These are phyloP conservation scores for Drosophila barbarae DNA, from an alignment of 2,888 invertebrate species.

Conservation along the genomic window DNA sequence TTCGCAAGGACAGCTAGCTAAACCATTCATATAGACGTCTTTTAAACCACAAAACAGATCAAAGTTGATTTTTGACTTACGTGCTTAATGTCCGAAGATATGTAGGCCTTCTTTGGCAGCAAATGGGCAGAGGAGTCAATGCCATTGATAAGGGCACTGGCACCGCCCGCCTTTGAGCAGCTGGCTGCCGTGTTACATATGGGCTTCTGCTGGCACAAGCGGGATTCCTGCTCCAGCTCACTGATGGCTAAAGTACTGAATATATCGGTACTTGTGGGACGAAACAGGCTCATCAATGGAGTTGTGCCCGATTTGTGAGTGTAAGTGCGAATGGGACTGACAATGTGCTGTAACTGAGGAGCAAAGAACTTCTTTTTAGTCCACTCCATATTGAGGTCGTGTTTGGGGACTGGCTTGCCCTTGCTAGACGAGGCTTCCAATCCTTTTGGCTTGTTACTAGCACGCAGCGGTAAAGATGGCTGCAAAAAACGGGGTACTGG, in stretches of 20 bases:
- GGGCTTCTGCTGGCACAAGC: constrained; percentile 38
- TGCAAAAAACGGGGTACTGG: constrained; percentile 1
- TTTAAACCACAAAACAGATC: too few relatives aligned
- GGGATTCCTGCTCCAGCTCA: constrained; percentile 72
- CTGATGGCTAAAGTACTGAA: constrained; percentile 59
- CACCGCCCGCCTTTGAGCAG: constrained; percentile 13
- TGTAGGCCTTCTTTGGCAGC: constrained; percentile 78
- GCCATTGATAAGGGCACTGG: not conserved
- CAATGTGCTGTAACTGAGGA: constrained; percentile 60
- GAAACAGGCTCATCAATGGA: constrained; percentile 77
- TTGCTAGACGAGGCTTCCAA: constrained; percentile 17
- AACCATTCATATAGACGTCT: too few relatives aligned
- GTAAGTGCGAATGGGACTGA: constrained; percentile 80
- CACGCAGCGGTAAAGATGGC: constrained; percentile 16
- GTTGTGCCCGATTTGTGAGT: constrained; percentile 79
- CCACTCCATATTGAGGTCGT: constrained; percentile 53
- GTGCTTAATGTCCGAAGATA: constrained; percentile 75
- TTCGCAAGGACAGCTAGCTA: too few relatives aligned
- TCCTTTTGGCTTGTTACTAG: constrained; percentile 15
- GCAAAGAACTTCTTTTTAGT: constrained; percentile 63
- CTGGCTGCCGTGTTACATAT: not conserved
- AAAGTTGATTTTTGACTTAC: constrained; percentile 54
- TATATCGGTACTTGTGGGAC: constrained; percentile 51
- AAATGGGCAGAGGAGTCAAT: constrained; percentile 37
- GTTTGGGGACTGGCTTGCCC: constrained; percentile 13